Base-by-base conservation (phyloP, 1,140 invertebrate species). In the Neodiprion pinetum region DNA sequence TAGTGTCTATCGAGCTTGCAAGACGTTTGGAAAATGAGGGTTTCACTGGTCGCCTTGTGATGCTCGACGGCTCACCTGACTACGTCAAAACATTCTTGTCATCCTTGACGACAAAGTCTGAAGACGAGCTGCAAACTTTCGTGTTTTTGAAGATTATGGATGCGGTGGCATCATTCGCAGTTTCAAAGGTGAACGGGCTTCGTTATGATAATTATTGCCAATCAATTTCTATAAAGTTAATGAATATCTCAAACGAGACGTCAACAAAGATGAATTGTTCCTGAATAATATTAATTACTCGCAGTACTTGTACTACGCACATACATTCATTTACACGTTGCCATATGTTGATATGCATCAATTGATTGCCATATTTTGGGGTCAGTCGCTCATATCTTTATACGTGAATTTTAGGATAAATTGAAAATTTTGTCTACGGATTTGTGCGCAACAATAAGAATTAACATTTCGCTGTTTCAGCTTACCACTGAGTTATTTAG, bases 11-110 rank as follows among this genome's bases (percentile, higher is more conserved):
- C 14, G 88, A 90, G 75, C 48, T 90, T 2, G 83, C 77, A 2
- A 79, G 79, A 66, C 74, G 70, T 72, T 75, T 90, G 48, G 89
- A 90, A 77, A 75, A 77, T 48, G 74, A 80, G 61, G 86, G 85
- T 11, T 79, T 83, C 9, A 76, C 73, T 7, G 84, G 88, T 72
- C 78, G 80, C 53, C 11, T 90, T 48, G 75, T 86, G 14, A 76
- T 90, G 0, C 80, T 90, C 53, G 89, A 90, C 53, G 86, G 87
- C 47, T 79, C 89, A 5, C 89, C 89, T 7, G 80, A 87, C 10
- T 74, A 86, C 12, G 77, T 90, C 75, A 82, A 83, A 75, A 28
- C 71, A 0, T 76, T 87, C 3, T 72, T 75, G 48, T 21, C 83
- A 68, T 80, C 85, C 7, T 3, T 72, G 1, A 14, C 4, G 11